Percentiles rank a stretch among this genome's conserved stretches.
These are phyloP conservation scores for Plecotus auritus DNA, from an alignment of 2,113 vertebrate genomes.

Conservation along the genomic window DNA sequence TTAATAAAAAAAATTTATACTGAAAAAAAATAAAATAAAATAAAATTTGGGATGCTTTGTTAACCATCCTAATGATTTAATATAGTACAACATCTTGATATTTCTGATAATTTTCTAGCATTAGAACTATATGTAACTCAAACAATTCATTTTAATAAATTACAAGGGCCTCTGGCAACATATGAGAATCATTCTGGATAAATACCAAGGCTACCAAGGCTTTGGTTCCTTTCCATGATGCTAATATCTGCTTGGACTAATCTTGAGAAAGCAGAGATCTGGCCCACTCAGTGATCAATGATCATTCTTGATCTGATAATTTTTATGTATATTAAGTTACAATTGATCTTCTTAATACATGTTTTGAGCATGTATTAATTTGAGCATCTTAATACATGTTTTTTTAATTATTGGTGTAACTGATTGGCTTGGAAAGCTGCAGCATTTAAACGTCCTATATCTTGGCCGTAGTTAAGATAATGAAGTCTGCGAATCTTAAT, in stretches of 20 bases:
- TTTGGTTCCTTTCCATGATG: background rate
- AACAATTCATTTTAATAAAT: background rate
- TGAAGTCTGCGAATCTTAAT: constrained; percentile 24
- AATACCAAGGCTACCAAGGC: background rate
- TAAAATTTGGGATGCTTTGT: background rate
- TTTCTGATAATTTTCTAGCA: background rate
- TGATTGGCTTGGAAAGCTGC: constrained; percentile 5
- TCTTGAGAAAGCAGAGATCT: background rate
- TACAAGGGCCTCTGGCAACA: background rate
- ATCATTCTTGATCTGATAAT: background rate
- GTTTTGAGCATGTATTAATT: too few species aligned
- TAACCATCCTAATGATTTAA: background rate
- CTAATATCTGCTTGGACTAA: background rate
- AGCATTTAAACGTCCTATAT: constrained; percentile 1
- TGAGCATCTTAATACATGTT: background rate
- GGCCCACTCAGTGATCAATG: background rate
- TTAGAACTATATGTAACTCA: background rate
- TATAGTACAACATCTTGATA: background rate
- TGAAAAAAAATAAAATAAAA: too few species aligned
- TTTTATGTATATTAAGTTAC: background rate
- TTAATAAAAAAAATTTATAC: too few species aligned
- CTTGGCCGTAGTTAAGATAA: constrained; percentile 16
- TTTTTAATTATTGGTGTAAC: constrained; percentile 34
- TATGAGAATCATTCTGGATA: too few species aligned
- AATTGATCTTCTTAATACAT: background rate